Base-by-base conservation (phyloP, 2,888 invertebrate genomes). In the Steinernema carpocapsae region DNA sequence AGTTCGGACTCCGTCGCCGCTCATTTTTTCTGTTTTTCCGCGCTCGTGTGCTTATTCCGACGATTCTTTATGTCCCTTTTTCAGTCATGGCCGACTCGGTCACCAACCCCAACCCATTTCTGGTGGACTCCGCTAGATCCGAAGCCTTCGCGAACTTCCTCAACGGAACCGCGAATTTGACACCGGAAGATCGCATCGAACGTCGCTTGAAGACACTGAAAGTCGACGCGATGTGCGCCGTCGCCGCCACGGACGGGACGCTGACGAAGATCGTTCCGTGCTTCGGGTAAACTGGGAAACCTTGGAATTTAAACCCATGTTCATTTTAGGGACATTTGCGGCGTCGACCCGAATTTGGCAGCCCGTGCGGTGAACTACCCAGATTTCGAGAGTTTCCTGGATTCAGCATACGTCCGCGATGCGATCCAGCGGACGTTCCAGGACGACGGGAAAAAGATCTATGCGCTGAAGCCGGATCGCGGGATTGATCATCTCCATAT, bases 361-460 rank as follows among this genome's bases (percentile, higher is more conserved):
- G 56, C 26, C 6, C 56, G 56, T 2, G 17, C 24, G 22, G 12
- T 24, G 4, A 26, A 26, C 17, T 56, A 24, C 26, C 4, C 22
- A 4, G 22, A 26, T 22, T 26, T 56, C 56, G 56, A 56, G 24
- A 56, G 14, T 19, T 56, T 56, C 26, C 22, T 56, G 22, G 56
- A 56, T 17, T 56, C 56, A 1, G 56, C 22, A 1, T 56, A 24
- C 56, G 22, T 56, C 19, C 12, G 22, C 3, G 56, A 56, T 19
- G 22, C 26, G 24, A 12, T 56, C 6, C 22, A 24, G 24, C 22
- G 26, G 26, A 56, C 56, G 24, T 56, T 56, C 56, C 12, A 19
- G 22, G 56, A 56, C 12, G 26, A 56, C 22, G 56, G 56, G 22
- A 19, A 56, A 14, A 56, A 56, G 56, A 22, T 56, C 19, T 56